A percentile compares a stretch with the other conserved stretches of the same genome.
phyloP scores from a whole-genome alignment of 1,140 invertebrate genomes.

The Bathynomus jamesi region DNA sequence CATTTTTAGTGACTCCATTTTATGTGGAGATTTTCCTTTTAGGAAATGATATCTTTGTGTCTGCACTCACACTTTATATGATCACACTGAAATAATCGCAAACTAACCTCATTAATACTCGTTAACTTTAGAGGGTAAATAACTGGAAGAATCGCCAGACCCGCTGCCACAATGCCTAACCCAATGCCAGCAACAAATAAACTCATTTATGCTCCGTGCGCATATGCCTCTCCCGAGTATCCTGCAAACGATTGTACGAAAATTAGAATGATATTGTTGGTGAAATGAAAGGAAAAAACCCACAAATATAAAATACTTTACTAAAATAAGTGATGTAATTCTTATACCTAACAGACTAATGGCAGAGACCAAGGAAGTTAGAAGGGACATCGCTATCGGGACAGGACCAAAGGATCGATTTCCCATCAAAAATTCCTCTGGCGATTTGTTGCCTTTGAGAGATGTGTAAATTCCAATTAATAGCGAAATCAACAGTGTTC shows the following conservation, averaged over 20 bases:
- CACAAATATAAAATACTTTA: no score
- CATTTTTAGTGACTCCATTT: no score
- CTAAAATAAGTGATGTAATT: no score
- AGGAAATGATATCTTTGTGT: no score
- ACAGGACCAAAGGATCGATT: not conserved
- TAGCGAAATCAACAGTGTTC: not conserved
- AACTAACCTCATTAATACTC: conserved; percentile 7
- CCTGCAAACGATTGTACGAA: conserved; percentile 1
- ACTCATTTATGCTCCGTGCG: not conserved
- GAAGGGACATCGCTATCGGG: not conserved
- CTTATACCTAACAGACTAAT: conserved; percentile 48
- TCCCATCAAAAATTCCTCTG: not conserved
- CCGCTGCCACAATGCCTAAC: not conserved
- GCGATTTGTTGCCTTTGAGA: not conserved
- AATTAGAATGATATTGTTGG: no score
- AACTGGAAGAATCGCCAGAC: conserved; percentile 3
- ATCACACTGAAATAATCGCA: no score
- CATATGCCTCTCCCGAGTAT: conserved; percentile 6
- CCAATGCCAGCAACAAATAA: conserved; percentile 5
- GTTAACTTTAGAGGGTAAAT: conserved; percentile 7
- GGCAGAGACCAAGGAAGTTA: not conserved
- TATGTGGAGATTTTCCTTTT: no score
- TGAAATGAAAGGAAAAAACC: no score
- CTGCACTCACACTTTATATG: no score
- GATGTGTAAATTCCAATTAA: conserved; percentile 1